Conservation (phyloP, 2,797 vertebrate genomes). For the Ceryle rudis region DNA sequence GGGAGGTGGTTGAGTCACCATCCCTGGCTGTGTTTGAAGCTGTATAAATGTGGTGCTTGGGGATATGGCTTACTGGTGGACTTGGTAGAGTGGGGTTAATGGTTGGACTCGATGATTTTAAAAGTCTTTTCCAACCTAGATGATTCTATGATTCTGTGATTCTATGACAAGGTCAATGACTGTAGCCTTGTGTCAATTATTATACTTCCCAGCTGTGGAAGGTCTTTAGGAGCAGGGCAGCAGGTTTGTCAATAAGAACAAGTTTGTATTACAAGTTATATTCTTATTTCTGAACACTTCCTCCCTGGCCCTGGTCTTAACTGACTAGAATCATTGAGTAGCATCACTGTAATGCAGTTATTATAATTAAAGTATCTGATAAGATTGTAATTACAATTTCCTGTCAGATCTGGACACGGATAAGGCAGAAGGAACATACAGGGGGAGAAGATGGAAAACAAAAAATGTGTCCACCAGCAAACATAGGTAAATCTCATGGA, state of each 20-base stretch:
- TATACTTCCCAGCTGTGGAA: not conserved
- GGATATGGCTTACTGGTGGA: too few relatives aligned
- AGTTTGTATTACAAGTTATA: not conserved
- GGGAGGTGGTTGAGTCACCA: too few relatives aligned
- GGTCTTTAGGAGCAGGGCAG: not conserved
- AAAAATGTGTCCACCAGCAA: not conserved
- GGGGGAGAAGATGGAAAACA: not conserved
- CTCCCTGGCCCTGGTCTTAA: not conserved
- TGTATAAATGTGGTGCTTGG: too few relatives aligned
- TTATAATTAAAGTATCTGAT: not conserved
- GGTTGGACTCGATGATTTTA: too few relatives aligned
- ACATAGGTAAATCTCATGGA: not conserved
- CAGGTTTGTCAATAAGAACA: not conserved
- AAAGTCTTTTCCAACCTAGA: too few relatives aligned
- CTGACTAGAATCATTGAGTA: not conserved
- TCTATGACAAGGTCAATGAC: not conserved
- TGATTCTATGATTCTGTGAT: too few relatives aligned
- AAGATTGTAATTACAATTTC: not conserved
- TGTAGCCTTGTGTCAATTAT: not conserved
- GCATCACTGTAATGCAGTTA: not conserved
- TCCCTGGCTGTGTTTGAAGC: too few relatives aligned
- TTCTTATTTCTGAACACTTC: not conserved
- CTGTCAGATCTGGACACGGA: not conserved
- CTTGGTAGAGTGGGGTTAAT: too few relatives aligned
- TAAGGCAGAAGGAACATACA: not conserved